Evolutionary conservation across 2,888 invertebrate species (phyloP).

Genomic region (Cheilosia variabilis): DNA sequence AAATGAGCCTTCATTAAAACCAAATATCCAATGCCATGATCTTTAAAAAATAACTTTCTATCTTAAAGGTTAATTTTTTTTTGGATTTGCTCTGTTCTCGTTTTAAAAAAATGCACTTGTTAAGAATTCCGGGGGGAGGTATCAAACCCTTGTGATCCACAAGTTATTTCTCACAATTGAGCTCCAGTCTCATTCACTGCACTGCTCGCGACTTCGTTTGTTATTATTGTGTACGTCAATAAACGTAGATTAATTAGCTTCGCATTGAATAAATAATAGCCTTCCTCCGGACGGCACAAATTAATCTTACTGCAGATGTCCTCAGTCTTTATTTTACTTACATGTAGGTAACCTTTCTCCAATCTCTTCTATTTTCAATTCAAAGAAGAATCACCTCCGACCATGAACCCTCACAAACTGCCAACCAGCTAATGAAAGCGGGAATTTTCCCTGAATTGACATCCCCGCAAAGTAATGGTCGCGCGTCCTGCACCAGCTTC

Average conservation of each 20-base stretch:
- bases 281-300: conserved; percentile 55
- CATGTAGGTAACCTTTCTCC: conserved; percentile 13
- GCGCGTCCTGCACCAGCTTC: conserved; percentile 16
- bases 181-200: conserved; percentile 53
- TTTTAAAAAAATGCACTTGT: no score
- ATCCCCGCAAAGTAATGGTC: conserved; percentile 48
- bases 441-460: conserved; percentile 62
- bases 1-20: no score
- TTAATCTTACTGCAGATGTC: conserved; percentile 44
- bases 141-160: no score
- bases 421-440: conserved; percentile 52
- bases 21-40: no score
- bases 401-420: conserved; percentile 40
- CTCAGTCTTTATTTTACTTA: neutral
- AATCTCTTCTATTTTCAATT: conserved; percentile 31
- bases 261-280: conserved; percentile 69
- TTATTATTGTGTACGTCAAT: conserved; percentile 58
- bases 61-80: no score
- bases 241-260: conserved; percentile 67
- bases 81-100: no score
- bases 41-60: no score
- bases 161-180: neutral
- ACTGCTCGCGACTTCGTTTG: conserved; percentile 47
- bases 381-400: conserved; percentile 53
- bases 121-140: no score